Evolutionary conservation across 2,113 vertebrate genomes (phyloP), one percentile per base, ranked within the genome.

Genomic region (Glaucomys volans): DNA sequence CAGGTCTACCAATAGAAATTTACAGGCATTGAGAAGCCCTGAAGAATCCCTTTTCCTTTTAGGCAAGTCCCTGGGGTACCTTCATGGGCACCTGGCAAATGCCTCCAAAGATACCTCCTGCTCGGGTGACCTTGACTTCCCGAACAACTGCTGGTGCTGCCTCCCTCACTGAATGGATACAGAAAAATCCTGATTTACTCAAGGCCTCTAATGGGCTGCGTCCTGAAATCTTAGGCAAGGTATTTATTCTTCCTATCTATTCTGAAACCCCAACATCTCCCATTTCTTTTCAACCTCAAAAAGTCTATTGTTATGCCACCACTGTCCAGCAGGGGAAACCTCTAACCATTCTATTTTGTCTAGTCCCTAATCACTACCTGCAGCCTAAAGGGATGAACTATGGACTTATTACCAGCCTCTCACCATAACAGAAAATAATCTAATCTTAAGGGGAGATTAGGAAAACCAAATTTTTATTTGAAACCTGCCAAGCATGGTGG

Each of bases 51-150:
- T 50, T 77, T 40, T 93, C 52, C 67, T 16, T 83, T 6, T 79
- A 98, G 98, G 95, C 57, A n/a, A 98, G 90, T 67, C 98, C 98
- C 0, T 98, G 98, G 98, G 98, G 98, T 37, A 97, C 96, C 0
- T 99, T 98, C 74, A 44, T 99, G 95, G 97, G 98, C 35, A 98
- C 98, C 0, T 98, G 98, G 98, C 97, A 98, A 26, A 98, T 98
- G 98, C 98, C 98, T 0, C 32, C 80, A 7, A 97, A 96, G 94
- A 93, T 98, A 9, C 98, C 98, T 6, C 98, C 98, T 0, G 97
- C 98, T 57, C 91, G 90, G 64, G 93, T 97, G 80, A 96, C 83
- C 74, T 88, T 98, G 47, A 98, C 98, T 0, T 80, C 97, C 12
- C 98, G 98, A 8, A 97, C 98, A 0, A 86, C 96, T 0, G 67